Evolutionary conservation across 2,888 invertebrate genomes (phyloP), one percentile per base, ranked within the genome.

Genomic region (Drosophila tripunctata): DNA sequence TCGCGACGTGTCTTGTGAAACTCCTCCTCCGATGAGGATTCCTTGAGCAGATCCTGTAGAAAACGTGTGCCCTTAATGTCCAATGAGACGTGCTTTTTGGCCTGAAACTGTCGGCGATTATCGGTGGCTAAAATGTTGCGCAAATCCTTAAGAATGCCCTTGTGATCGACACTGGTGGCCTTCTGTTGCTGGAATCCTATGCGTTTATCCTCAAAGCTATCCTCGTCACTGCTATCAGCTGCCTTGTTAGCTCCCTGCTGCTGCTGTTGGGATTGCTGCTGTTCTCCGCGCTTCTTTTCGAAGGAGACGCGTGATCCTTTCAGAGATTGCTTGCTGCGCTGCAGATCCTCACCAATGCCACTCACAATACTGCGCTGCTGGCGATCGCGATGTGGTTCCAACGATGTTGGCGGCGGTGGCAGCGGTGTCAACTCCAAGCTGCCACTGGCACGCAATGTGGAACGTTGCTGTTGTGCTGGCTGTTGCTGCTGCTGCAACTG

Each of bases 271-370:
- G n/a, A n/a, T 8, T 24, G 31, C 7, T n/a, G 33, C 1, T 47
- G 58, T 47, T 51, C 33, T 7, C 40, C 33, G 6, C 56, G 44
- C 12, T 47, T 38, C 56, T 82, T 86, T 44, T 90, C 89, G 47
- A 92, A 92, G 21, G 92, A 91, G 14, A 92, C 92, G 2, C 90
- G 87, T 0, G 92, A 92, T 12, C 91, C 91, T 70, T 91, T 91
- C 1, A 91, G 54, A 0, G 91, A 91, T 51, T 89, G 88, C 60
- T 90, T 90, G 70, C 90, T 90, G 52, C 89, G 87, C 22, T 88
- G 89, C 68, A 89, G 41, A 4, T 89, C 90, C 57, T 89, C 89
- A 2, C 48, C 76, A 1, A 52, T 71, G 6, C 81, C 71, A 10
- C 76, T 44, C 3, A 90, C 87, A 45, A 86, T 71, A 54, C 89